A percentile compares a stretch with the other conserved stretches of the same genome.
Conservation (phyloP, 1,140 invertebrate genomes). For the Papilio dardanus region DNA sequence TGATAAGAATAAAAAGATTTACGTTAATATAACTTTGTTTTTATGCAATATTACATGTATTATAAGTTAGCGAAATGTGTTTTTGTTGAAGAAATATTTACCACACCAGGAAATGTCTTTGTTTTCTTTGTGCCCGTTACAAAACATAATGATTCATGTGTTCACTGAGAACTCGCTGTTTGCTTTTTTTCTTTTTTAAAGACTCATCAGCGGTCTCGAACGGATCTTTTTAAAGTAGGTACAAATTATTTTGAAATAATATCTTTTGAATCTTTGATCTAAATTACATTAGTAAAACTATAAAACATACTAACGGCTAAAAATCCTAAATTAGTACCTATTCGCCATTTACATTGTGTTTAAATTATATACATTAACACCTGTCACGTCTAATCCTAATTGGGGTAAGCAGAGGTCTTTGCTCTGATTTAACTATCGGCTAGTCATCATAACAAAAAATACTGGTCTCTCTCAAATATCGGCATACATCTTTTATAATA, state of each 20-base stretch:
- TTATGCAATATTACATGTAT: constrained; percentile 15
- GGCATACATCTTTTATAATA: too few species aligned
- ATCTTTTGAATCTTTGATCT: constrained; percentile 11
- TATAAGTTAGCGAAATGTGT: constrained; percentile 25
- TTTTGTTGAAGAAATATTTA: constrained; percentile 14
- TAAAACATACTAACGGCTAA: constrained; percentile 2
- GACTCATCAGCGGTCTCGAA: neutral
- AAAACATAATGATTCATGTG: constrained; percentile 33
- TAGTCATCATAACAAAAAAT: neutral
- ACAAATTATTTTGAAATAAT: neutral
- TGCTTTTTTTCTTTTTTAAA: constrained; percentile 26
- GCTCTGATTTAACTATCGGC: neutral
- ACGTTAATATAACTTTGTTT: neutral
- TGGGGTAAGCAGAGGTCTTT: neutral
- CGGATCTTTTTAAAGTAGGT: constrained; percentile 22
- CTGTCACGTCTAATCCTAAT: neutral
- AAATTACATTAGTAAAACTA: neutral
- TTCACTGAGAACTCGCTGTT: constrained; percentile 4
- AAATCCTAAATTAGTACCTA: neutral
- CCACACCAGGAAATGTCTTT: constrained; percentile 34
- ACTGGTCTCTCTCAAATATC: too few species aligned
- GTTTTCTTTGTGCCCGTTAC: constrained; percentile 37
- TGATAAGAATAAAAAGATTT: neutral
- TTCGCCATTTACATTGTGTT: neutral
- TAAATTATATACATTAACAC: neutral